Evolutionary conservation across 2,797 vertebrate genomes (phyloP).

Genomic region (Gallinago solitaria): DNA sequence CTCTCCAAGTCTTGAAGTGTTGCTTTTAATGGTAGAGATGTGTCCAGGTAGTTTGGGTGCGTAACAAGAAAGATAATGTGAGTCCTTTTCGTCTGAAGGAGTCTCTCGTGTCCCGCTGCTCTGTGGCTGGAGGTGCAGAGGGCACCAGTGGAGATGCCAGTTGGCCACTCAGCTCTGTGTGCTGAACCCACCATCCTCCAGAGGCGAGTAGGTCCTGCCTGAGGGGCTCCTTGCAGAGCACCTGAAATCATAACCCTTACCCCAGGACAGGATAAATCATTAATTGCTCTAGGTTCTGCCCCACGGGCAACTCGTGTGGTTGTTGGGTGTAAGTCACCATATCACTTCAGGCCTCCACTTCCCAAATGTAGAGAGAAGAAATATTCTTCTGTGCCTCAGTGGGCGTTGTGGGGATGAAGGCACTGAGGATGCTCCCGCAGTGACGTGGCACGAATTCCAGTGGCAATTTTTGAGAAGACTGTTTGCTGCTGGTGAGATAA

Average conservation of each 20-base stretch:
- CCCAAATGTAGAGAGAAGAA: background rate
- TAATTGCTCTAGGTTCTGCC: background rate
- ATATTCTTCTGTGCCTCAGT: background rate
- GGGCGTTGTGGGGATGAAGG: background rate
- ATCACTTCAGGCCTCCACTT: background rate
- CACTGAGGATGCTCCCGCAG: background rate
- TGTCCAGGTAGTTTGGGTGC: background rate
- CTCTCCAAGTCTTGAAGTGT: background rate
- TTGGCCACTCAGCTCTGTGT: background rate
- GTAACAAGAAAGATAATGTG: accelerated
- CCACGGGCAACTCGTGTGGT: background rate
- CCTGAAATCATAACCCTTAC: background rate
- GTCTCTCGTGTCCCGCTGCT: accelerated
- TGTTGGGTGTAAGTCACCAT: background rate
- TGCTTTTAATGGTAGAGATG: background rate
- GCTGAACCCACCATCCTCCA: background rate
- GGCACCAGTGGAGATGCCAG: background rate
- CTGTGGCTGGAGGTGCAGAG: background rate
- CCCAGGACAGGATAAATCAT: background rate
- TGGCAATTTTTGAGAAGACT: background rate
- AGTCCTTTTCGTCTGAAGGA: background rate
- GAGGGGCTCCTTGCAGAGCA: background rate
- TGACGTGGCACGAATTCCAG: background rate
- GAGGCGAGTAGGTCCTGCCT: background rate
- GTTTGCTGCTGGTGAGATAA: background rate